phyloP scores from a whole-genome alignment of 1,140 invertebrate genomes.

The Reticulitermes speratus region DNA sequence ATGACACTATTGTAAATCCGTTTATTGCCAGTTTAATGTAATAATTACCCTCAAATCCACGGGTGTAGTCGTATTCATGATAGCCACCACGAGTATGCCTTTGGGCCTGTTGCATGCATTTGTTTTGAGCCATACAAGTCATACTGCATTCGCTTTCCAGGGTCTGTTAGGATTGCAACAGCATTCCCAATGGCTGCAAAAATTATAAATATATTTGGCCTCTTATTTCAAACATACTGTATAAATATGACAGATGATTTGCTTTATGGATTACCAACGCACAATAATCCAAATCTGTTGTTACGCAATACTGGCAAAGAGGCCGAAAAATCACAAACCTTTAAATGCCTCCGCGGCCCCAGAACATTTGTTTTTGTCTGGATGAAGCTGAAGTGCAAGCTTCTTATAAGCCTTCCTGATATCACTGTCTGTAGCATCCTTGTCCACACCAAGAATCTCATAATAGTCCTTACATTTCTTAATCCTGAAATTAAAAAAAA shows the following conservation, averaged over 20 bases:
- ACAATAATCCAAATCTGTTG: not conserved
- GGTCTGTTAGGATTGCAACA: constrained; percentile 88
- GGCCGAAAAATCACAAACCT: constrained; percentile 52
- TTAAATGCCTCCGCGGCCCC: constrained; percentile 98
- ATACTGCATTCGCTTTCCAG: constrained; percentile 92
- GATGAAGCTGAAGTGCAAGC: constrained; percentile 93
- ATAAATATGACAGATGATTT: no score
- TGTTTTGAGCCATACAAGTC: constrained; percentile 80
- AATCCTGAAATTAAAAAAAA: constrained; percentile 51
- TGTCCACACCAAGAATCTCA: constrained; percentile 88
- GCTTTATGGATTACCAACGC: not conserved
- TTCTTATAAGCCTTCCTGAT: constrained; percentile 98
- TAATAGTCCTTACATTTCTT: constrained; percentile 95
- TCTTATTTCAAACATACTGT: no score
- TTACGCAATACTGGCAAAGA: not conserved
- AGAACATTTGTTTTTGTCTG: constrained; percentile 98
- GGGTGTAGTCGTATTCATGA: constrained; percentile 65
- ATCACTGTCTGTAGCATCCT: constrained; percentile 89
- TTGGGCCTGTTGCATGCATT: constrained; percentile 46
- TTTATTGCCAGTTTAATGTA: not conserved
- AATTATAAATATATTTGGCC: constrained; percentile 28
- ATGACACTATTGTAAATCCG: no score
- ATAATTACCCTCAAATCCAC: constrained; percentile 76
- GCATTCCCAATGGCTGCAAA: constrained; percentile 85
- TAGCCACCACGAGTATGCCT: constrained; percentile 47